phyloP scores from a whole-genome alignment of 2,797 vertebrate species.

The Poliocrania exsul region DNA sequence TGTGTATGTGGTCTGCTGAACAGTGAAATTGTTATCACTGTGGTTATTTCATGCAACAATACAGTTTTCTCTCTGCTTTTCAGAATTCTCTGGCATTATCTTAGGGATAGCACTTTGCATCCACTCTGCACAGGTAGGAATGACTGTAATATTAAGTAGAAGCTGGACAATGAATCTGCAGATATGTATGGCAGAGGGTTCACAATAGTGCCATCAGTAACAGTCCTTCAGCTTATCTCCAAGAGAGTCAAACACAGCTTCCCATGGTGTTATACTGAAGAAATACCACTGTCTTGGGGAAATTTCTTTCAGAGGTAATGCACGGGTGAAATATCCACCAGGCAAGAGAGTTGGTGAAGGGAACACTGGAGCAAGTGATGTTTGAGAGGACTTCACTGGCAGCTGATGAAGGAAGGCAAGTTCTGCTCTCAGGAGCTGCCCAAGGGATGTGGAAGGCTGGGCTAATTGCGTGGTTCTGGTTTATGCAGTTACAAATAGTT shows the following conservation, averaged over 20 bases:
- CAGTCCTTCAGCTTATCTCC: neutral
- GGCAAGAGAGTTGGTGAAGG: neutral
- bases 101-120: neutral
- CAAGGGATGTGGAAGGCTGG: rapidly evolving
- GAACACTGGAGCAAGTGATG: neutral
- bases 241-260: neutral
- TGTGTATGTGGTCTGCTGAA: neutral
- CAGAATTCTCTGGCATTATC: neutral
- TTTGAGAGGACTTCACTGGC: neutral
- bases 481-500: neutral
- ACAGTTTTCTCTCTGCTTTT: neutral
- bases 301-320: neutral
- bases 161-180: neutral
- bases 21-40: neutral
- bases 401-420: neutral
- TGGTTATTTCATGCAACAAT: neutral
- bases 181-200: neutral
- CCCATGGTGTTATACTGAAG: neutral
- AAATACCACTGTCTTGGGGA: neutral
- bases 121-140: neutral
- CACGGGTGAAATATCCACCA: neutral
- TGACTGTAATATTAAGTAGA: neutral
- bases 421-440: neutral
- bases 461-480: neutral
- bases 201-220: neutral